Evolutionary conservation across 2,797 vertebrate species (phyloP), one percentile per base, ranked within the genome.

Genomic region (Poecile montanus): DNA sequence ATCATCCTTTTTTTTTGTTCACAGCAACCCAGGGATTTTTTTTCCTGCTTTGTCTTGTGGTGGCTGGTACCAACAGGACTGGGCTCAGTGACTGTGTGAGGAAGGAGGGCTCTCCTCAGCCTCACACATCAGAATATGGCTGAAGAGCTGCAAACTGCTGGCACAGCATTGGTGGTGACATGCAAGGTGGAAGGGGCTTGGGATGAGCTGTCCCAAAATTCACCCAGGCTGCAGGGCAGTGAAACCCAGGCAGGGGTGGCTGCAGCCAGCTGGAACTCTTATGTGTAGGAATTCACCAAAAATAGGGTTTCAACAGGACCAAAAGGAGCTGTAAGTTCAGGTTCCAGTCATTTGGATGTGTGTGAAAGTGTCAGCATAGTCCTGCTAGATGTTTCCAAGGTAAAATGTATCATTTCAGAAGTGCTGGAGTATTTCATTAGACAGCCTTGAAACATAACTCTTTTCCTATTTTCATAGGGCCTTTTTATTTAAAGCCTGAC

Each of bases 311-410:
- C 88, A 79, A 85, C 51, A 38, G 65, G 42, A 88, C 56, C 54
- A 80, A 73, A 92, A 89, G 68, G 78, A 89, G 68, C 72, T 88
- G 65, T 61, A 85, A 93, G 82, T 95, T 96, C 85, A 94, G 51
- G 58, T 93, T 96, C 94, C 94, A 91, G 82, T 57, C 61, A 0
- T 85, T 85, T 83, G 79, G 78, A 85, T 65, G 56, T 77, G 36
- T 74, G 75, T 83, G 93, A 77, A 89, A 91, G 61, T 77, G 87
- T 93, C 87, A 92, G 87, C 45, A 30, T 10, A 44, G 89, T n/a
- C 85, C 61, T 92, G 91, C 61, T 85, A 15, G 87, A 85, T 89
- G 83, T 92, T 95, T 95, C 66, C 79, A 42, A 92, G 58, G 91
- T 63, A 91, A 85, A 93, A 94, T 7, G 22, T 81, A 67, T 92